phyloP scores from a whole-genome alignment of 2,113 vertebrate genomes.

The Hyaena hyaena region DNA sequence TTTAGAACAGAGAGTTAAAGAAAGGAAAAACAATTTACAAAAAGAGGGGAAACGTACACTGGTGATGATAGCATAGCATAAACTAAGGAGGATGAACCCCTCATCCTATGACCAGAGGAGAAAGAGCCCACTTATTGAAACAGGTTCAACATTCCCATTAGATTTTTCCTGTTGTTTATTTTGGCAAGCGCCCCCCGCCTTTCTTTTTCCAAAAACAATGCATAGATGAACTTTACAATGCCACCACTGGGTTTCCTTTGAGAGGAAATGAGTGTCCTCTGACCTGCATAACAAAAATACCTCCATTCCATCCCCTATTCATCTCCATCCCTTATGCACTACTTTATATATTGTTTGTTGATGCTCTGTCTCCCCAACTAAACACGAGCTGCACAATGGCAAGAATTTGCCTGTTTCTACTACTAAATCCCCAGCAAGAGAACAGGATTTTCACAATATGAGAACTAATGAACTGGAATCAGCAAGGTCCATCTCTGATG shows the following conservation, averaged over 20 bases:
- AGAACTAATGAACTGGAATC: background rate
- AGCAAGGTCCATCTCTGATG: background rate
- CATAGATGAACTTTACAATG: too few species aligned
- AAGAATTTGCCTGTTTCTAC: background rate
- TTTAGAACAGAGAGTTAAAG: background rate
- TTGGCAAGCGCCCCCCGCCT: background rate
- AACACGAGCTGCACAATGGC: background rate
- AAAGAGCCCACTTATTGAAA: background rate
- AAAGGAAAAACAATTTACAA: background rate
- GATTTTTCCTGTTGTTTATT: background rate
- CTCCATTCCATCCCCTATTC: background rate
- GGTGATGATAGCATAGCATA: background rate
- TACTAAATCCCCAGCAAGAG: background rate
- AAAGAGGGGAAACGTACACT: background rate
- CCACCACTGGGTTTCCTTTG: too few species aligned
- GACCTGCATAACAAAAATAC: too few species aligned
- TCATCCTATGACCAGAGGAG: background rate
- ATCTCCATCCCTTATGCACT: background rate
- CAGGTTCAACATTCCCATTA: background rate
- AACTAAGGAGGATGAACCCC: background rate
- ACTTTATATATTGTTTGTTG: background rate
- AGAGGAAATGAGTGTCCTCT: too few species aligned
- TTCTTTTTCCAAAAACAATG: too few species aligned
- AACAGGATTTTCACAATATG: background rate
- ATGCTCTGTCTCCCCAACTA: background rate